Percentiles rank a stretch among this genome's conserved stretches.
These are phyloP conservation scores for Rhamphomyia laevipes DNA, from an alignment of 2,888 invertebrate species.

Conservation along the genomic window DNA sequence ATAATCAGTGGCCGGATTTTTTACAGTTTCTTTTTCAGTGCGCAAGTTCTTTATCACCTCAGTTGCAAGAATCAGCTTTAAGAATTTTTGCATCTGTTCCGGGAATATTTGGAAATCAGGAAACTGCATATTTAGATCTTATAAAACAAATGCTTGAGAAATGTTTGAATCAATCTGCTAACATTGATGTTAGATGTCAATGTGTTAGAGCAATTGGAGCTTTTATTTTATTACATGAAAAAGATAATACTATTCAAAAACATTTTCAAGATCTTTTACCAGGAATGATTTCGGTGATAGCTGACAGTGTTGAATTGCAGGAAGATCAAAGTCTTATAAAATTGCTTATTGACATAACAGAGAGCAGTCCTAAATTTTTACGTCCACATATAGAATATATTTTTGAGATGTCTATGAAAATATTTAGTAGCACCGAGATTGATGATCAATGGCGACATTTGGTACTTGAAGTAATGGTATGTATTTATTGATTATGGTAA, in stretches of 20 bases:
- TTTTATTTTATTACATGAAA: conserved; percentile 87
- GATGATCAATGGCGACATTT: conserved; percentile 80
- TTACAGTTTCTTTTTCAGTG: conserved; percentile 91
- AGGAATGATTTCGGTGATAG: conserved; percentile 57
- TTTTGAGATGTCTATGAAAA: conserved; percentile 79
- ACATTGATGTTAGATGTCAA: conserved; percentile 65
- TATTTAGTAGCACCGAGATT: conserved; percentile 56
- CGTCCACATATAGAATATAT: conserved; percentile 75
- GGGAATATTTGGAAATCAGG: conserved; percentile 93
- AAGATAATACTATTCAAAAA: conserved; percentile 80
- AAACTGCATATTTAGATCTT: conserved; percentile 77
- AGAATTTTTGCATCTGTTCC: conserved; percentile 95
- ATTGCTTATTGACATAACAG: conserved; percentile 87
- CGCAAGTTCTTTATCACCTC: conserved; percentile 69
- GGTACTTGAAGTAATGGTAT: conserved; percentile 69
- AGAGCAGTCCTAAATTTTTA: conserved; percentile 84
- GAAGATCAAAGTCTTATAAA: conserved; percentile 88
- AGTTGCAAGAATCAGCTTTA: conserved; percentile 84
- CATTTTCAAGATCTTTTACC: conserved; percentile 79
- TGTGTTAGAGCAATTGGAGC: conserved; percentile 74
- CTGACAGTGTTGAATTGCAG: conserved; percentile 68
- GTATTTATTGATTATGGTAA: background rate
- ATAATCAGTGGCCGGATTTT: conserved; percentile 94
- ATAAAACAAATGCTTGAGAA: conserved; percentile 92
- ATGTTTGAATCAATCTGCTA: conserved; percentile 59